phyloP scores from a whole-genome alignment of 2,797 vertebrate genomes.

The Sandelia bainsii region DNA sequence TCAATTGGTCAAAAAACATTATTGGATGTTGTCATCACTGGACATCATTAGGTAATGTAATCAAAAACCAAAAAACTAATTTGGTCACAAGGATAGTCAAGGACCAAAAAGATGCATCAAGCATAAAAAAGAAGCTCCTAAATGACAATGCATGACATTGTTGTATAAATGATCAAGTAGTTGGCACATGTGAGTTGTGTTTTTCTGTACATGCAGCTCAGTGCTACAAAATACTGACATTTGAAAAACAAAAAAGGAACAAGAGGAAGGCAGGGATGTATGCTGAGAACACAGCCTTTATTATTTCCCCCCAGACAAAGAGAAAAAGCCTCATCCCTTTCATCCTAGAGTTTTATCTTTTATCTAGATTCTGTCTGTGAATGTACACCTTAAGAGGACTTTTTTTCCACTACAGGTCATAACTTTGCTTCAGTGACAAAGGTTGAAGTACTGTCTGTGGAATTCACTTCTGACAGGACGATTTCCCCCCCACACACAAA shows the following conservation, averaged over 20 bases:
- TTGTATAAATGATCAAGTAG: too few species aligned
- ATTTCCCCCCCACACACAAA: neutral
- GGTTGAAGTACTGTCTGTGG: conserved; percentile 20
- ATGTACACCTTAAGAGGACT: conserved; percentile 40
- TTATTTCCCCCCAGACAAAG: conserved; percentile 35
- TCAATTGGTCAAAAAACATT: too few species aligned
- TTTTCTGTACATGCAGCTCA: conserved; percentile 25
- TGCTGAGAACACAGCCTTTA: conserved; percentile 13
- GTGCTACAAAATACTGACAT: conserved; percentile 34
- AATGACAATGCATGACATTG: too few species aligned
- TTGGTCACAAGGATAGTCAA: too few species aligned
- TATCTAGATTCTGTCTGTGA: conserved; percentile 60
- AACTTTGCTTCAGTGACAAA: conserved; percentile 34
- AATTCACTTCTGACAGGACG: conserved; percentile 34
- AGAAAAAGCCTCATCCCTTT: conserved; percentile 49
- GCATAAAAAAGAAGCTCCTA: neutral
- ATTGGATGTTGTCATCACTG: neutral
- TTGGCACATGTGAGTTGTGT: too few species aligned
- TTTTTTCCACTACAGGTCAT: conserved; percentile 38
- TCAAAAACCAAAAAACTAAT: conserved; percentile 7
- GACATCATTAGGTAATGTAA: neutral
- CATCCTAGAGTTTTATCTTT: conserved; percentile 63
- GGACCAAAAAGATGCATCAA: neutral
- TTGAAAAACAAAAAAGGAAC: conserved; percentile 37
- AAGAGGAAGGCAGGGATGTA: conserved; percentile 20